Evolutionary conservation across 2,888 invertebrate species (phyloP), one percentile per base, ranked within the genome.

Genomic region (Drosophila neotestacea): DNA sequence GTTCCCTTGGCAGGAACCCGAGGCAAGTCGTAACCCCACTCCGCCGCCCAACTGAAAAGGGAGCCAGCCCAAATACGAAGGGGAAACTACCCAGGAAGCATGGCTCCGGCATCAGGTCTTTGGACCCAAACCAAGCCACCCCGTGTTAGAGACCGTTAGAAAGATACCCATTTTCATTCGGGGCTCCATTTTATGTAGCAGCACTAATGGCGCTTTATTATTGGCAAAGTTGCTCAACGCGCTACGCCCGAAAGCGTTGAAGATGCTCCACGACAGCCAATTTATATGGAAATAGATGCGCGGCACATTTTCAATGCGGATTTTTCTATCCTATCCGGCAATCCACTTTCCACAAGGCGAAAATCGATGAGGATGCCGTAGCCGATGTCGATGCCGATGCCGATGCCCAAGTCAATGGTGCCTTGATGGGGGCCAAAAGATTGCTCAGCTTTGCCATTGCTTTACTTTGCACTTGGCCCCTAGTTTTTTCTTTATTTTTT

Each of bases 161-260:
- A 44, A 55, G 50, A 60, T 55, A 22, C 50, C 59, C 56, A 72
- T 59, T 69, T 52, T 36, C 55, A 46, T 55, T 47, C 47, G 50
- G 55, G 56, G 51, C 67, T 67, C 63, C 81, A 74, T 73, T 88
- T 88, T 88, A 88, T 90, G 87, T 78, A 88, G 90, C 90, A 84
- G 84, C 87, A 90, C 90, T 88, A 90, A 90, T 90, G 90, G 87
- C 85, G 78, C 85, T 88, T 84, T 88, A 90, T 88, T 88, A 90
- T 88, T 90, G 87, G 78, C 78, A 90, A 88, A 86, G 89, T 88
- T 90, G 68, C 65, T 66, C 59, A 61, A 56, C 78, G 67, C 71
- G 60, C 59, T 56, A 70, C 76, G 77, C 76, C 71, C 76, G 50
- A 63, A 51, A 72, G 72, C 77, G 60, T 46, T 80, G 77, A 72